Evolutionary conservation across 2,888 invertebrate species (phyloP).

Genomic region (Hirtodrosophila cameraria): DNA sequence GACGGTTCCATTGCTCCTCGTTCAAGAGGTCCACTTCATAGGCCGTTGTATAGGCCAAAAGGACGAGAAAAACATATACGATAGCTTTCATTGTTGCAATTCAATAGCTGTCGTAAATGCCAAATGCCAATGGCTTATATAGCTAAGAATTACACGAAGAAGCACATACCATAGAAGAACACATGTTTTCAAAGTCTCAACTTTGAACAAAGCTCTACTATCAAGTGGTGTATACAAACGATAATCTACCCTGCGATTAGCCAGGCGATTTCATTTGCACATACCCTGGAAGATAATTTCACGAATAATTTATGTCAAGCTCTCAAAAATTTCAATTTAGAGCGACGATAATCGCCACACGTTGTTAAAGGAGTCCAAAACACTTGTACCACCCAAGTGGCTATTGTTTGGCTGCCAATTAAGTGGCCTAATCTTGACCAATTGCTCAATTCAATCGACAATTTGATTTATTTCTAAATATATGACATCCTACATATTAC

Average conservation of each 20-base stretch:
- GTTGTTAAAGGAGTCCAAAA: slow-evolving; percentile 35
- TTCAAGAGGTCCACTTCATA: slow-evolving; percentile 63
- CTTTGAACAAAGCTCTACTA: not conserved
- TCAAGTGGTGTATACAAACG: too few relatives aligned
- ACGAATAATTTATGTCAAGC: slow-evolving; percentile 30
- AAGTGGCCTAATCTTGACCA: slow-evolving; percentile 36
- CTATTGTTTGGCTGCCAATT: slow-evolving; percentile 17
- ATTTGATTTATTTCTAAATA: slow-evolving; percentile 43
- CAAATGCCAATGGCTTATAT: slow-evolving; percentile 61
- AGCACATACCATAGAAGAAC: not conserved
- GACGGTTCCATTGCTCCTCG: slow-evolving; percentile 65
- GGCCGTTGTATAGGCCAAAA: slow-evolving; percentile 65
- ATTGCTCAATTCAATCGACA: slow-evolving; percentile 30
- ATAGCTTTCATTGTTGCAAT: slow-evolving; percentile 59
- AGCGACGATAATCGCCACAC: slow-evolving; percentile 42
- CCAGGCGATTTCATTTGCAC: not conserved
- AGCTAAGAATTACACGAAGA: slow-evolving; percentile 24
- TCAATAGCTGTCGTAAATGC: slow-evolving; percentile 28
- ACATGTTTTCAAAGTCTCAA: not conserved
- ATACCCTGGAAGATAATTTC: slow-evolving; percentile 21
- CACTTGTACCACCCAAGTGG: slow-evolving; percentile 44
- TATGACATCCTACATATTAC: slow-evolving; percentile 5
- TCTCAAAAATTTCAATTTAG: slow-evolving; percentile 21
- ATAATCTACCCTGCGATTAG: slow-evolving; percentile 6
- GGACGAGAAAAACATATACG: slow-evolving; percentile 56